Evolutionary conservation across 1,140 invertebrate species (phyloP), one percentile per base, ranked within the genome.

Genomic region (Penaeus japonicus): DNA sequence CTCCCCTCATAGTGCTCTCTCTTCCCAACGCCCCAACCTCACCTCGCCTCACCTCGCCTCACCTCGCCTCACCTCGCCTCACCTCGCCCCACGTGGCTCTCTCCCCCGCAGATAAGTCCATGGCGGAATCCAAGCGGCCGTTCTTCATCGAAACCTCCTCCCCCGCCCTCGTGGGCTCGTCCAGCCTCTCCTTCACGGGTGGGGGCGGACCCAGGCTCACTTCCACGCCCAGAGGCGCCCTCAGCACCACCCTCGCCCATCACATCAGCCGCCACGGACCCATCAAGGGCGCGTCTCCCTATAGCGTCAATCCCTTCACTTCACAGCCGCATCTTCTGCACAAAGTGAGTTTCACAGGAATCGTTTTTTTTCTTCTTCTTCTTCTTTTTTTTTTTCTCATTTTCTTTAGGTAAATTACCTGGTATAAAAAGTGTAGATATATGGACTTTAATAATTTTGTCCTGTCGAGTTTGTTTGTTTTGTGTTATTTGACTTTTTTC

Each of bases 261-360:
- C 80, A 89, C 73, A 47, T 89, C 27, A n/a, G 77, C 30, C 54
- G 83, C 47, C 85, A 85, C 47, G 30, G 77, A n/a, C 55, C 83
- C 78, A 62, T 20, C 55, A 27, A 39, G 12, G 84, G 27, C 18
- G 84, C 82, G 1, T 89, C 87, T 12, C 90, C 90, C 15, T 90
- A 90, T 84, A 90, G 90, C 73, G 90, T 90, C 53, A 90, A 90
- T 24, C 88, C 84, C 27, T 90, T 90, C 62, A 90, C 90, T 35
- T 90, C 90, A 4, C 90, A 90, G 81, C 90, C 90, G 22, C 90
- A 90, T 57, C 80, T 90, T 4, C 90, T 90, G n/a, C 88, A 90
- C 70, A 89, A 90, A 77, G 90, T 90, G 20, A 17, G 70, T 39
- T 1, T 5, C 18, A 20, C 35, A 32, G 24, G 2, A 27, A 78